These are phyloP conservation scores for Aphaenogaster floridana DNA, from an alignment of 1,140 invertebrate species.

Conservation along the genomic window DNA sequence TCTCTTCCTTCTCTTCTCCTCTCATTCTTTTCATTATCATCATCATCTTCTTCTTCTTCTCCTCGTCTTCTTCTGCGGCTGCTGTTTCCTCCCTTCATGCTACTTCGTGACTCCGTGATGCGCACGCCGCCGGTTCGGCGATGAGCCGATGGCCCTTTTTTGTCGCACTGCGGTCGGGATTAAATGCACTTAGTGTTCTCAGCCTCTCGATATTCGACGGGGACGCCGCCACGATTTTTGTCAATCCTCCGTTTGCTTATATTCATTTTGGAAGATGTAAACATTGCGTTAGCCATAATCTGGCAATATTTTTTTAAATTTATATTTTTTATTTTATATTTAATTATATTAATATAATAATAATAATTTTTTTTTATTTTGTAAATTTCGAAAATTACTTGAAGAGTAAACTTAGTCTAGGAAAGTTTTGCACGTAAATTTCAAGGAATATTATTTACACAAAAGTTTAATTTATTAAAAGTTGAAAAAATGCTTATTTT, in stretches of 20 bases:
- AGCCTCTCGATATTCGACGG: conserved; percentile 41
- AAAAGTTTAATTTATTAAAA: neutral
- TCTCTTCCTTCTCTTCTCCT: conserved; percentile 5
- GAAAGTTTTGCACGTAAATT: neutral
- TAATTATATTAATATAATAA: too few relatives aligned
- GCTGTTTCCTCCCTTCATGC: conserved; percentile 20
- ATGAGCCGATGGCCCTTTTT: conserved; percentile 53
- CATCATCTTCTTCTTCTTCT: neutral
- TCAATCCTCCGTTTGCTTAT: neutral
- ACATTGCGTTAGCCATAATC: neutral
- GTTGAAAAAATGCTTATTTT: neutral
- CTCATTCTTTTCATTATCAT: conserved; percentile 19
- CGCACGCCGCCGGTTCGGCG: conserved; percentile 35
- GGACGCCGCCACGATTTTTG: conserved; percentile 7
- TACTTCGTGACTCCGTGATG: conserved; percentile 29
- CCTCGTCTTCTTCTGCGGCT: neutral
- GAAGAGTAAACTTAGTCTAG: neutral
- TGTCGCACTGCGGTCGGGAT: conserved; percentile 29
- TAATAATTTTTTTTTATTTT: neutral
- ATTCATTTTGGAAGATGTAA: neutral
- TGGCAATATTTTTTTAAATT: neutral
- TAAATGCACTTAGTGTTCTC: conserved; percentile 61
- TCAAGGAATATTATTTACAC: neutral
- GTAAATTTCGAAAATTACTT: conserved; percentile 12
- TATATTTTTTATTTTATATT: too few relatives aligned